Base-by-base conservation (phyloP, 2,888 invertebrate genomes). In the Apantesis nais region DNA sequence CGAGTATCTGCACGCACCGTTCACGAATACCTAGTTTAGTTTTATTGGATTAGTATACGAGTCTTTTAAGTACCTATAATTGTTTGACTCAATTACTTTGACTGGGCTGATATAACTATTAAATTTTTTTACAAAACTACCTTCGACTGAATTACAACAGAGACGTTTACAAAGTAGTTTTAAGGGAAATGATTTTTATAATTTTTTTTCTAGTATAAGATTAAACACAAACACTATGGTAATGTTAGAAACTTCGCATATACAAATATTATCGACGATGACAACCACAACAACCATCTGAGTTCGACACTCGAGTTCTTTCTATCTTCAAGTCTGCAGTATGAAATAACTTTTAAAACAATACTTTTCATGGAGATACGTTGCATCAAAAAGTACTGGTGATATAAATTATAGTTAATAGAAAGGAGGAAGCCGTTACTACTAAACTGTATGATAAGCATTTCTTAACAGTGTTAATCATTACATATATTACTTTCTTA, bases 1-100 rank as follows among this genome's bases (percentile, higher is more conserved):
- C 67, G 37, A 39, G 31, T 52, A 31, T 11, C 44, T 19, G 14
- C 39, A 67, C 62, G 48, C 60, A 68, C 52, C 44, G 41, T 31
- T 68, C 65, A 52, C 67, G 25, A 60, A 4, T 39, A n/a, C n/a
- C n/a, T n/a, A 52, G 61, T 62, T 62, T 61, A 22, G n/a, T 52
- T 41, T 52, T 29, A 37, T 63, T 41, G 19, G 1, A 62, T 55
- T 44, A 14, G 31, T 55, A 29, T n/a, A n/a, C n/a, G n/a, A n/a
- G n/a, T n/a, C n/a, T n/a, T 58, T 58, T 29, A 58, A 58, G 48
- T 34, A 22, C 8, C 22, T 62, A 62, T 29, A 31, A 61, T 61
- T 61, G 1, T 55, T 55, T 25, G 25, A 25, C 25, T 55, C 4
- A 12, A 55, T 55, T 12, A 55, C 25, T 4, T 55, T 25, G 11